Evolutionary conservation across 2,888 invertebrate species (phyloP).

Genomic region (Panzeria rudis): DNA sequence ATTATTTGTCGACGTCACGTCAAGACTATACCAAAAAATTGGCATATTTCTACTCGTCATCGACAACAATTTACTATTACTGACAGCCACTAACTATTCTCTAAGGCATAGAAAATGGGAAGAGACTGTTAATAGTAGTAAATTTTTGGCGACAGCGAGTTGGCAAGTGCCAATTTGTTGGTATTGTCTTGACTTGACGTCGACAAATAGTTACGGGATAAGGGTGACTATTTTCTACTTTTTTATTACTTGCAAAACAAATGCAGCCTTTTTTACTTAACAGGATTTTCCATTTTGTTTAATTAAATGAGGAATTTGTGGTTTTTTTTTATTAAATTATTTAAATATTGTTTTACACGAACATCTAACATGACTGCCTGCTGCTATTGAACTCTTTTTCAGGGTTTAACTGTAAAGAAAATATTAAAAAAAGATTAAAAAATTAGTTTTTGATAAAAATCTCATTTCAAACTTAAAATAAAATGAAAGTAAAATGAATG

Average conservation of each 20-base stretch:
- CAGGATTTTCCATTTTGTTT: slow-evolving; percentile 65
- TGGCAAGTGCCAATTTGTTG: no score
- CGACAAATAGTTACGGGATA: no score
- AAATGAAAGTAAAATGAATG: not conserved
- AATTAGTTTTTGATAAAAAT: not conserved
- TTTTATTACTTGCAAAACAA: not conserved
- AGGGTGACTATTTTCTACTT: no score
- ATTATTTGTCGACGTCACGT: no score
- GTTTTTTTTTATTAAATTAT: slow-evolving; percentile 65
- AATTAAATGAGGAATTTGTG: slow-evolving; percentile 76
- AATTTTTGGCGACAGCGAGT: no score
- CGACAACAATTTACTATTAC: no score
- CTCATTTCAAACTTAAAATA: slow-evolving; percentile 20
- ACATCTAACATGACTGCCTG: slow-evolving; percentile 68
- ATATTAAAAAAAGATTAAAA: slow-evolving; percentile 57
- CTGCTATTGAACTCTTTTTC: slow-evolving; percentile 77
- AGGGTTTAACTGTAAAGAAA: slow-evolving; percentile 76
- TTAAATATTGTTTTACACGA: slow-evolving; percentile 12
- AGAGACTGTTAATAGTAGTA: no score
- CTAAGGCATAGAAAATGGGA: no score
- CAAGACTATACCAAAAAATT: no score
- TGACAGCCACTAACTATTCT: no score
- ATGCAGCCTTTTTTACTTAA: slow-evolving; percentile 28
- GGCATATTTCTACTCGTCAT: no score
- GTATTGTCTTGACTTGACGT: no score